Evolutionary conservation across 1,140 invertebrate genomes (phyloP).

Genomic region (Ptiloglossa arizonensis): DNA sequence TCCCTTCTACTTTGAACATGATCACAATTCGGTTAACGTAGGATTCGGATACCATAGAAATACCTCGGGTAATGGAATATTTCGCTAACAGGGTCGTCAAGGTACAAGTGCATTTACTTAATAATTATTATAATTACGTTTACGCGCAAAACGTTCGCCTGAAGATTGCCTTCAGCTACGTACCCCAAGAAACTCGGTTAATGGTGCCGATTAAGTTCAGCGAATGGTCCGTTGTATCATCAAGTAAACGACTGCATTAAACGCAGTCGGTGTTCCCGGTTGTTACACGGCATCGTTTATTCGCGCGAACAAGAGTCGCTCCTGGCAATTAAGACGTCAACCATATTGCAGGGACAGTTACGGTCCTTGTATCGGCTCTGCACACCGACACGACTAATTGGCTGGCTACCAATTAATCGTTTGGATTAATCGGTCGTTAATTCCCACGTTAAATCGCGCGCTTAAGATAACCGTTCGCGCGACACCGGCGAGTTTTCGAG

Average conservation of each 20-base stretch:
- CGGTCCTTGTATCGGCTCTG: not conserved
- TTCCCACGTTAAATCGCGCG: no score
- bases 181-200: not conserved
- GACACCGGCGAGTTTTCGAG: no score
- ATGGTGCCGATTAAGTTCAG: conserved; percentile 11
- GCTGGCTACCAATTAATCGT: conserved; percentile 27
- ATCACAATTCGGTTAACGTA: no score
- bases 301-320: conserved; percentile 17
- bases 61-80: no score
- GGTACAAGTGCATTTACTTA: no score
- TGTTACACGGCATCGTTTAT: not conserved
- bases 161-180: no score
- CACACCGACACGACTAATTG: not conserved
- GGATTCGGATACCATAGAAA: no score
- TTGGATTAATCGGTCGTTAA: conserved; percentile 19
- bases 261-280: conserved; percentile 11
- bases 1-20: no score
- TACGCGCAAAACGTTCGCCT: no score
- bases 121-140: no score
- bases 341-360: not conserved
- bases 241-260: conserved; percentile 8
- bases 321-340: conserved; percentile 41
- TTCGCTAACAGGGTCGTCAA: no score
- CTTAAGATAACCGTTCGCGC: no score
- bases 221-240: not conserved